These are phyloP conservation scores for Pica pica DNA, from an alignment of 2,113 vertebrate genomes.

Conservation along the genomic window DNA sequence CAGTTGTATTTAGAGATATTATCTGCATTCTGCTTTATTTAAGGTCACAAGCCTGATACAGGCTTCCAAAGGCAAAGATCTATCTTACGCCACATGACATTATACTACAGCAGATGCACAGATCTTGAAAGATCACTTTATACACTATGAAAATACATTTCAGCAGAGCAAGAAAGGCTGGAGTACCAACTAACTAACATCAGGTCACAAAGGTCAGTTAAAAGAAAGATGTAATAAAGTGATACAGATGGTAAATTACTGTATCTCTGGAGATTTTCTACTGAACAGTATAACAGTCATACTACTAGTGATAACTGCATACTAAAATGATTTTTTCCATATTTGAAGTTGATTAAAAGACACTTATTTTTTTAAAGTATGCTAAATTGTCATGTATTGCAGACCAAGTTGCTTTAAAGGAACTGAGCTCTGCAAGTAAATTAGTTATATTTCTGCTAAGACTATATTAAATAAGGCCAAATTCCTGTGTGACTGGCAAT, in stretches of 20 bases:
- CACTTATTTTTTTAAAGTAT: neutral
- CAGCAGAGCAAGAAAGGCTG: neutral
- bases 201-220: neutral
- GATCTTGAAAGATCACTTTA: neutral
- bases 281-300: neutral
- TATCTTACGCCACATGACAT: neutral
- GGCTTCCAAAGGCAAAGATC: neutral
- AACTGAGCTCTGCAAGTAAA: neutral
- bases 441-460: neutral
- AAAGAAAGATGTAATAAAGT: neutral
- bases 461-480: neutral
- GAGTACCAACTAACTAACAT: neutral
- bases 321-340: neutral
- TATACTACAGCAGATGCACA: neutral
- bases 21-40: neutral
- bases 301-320: neutral
- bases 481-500: neutral
- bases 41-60: neutral
- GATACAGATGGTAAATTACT: neutral
- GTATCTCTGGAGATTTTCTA: neutral
- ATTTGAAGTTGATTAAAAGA: slow-evolving; percentile 6
- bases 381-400: neutral
- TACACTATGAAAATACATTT: neutral
- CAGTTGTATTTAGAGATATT: neutral
- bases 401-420: neutral